A percentile compares a stretch with the other conserved stretches of the same genome.
Evolutionary conservation across 2,797 vertebrate species (phyloP).

Genomic region (Enteromius radiatus): DNA sequence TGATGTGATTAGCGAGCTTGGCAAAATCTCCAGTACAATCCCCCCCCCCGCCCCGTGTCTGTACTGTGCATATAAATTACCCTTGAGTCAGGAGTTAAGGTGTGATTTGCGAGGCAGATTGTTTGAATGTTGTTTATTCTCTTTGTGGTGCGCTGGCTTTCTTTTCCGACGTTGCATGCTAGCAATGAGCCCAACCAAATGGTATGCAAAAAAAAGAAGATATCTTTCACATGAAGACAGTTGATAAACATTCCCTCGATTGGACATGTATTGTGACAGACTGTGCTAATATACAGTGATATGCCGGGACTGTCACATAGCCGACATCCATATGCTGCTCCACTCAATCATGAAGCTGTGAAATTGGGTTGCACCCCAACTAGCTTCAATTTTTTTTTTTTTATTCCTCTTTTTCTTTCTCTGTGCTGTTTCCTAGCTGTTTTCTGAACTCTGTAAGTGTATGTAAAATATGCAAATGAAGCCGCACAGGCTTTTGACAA

Average conservation of each 20-base stretch:
- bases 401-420: constrained; percentile 20
- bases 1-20: constrained; percentile 52
- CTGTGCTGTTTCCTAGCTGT: constrained; percentile 27
- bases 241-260: constrained; percentile 81
- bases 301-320: constrained; percentile 82
- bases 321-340: constrained; percentile 82
- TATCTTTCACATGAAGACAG: constrained; percentile 50
- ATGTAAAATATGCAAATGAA: constrained; percentile 56
- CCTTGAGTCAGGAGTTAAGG: constrained; percentile 36
- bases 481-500: constrained; percentile 42
- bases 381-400: constrained; percentile 70
- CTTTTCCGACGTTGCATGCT: constrained; percentile 4
- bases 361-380: constrained; percentile 85
- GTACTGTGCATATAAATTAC: constrained; percentile 48
- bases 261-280: constrained; percentile 82
- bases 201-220: constrained; percentile 11
- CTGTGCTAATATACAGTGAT: constrained; percentile 79
- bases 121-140: constrained; percentile 45
- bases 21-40: constrained; percentile 9
- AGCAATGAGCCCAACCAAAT: constrained; percentile 38
- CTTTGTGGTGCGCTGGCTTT: constrained; percentile 37
- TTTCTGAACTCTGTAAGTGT: constrained; percentile 39
- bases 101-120: constrained; percentile 46
- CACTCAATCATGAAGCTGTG: constrained; percentile 85
- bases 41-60: neutral